Percentiles rank a stretch among this genome's conserved stretches.
phyloP scores from a whole-genome alignment of 2,797 vertebrate species.

The Xenops minutus region DNA sequence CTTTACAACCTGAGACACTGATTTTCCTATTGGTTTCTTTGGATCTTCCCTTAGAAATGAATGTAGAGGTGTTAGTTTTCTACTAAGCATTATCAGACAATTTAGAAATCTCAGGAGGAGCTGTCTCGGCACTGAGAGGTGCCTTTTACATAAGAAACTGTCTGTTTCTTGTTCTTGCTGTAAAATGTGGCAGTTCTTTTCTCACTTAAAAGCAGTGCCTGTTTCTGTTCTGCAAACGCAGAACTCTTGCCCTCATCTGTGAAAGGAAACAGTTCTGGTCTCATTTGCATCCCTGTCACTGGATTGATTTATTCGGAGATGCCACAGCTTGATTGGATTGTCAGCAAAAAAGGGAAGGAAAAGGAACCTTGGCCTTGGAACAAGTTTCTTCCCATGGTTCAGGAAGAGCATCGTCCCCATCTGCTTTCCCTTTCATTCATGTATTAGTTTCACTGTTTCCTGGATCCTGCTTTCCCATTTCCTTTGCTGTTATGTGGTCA shows the following conservation, averaged over 20 bases:
- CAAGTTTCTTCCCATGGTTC: slow-evolving; percentile 46
- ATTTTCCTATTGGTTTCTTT: not conserved
- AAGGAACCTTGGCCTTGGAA: slow-evolving; percentile 27
- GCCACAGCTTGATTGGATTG: not conserved
- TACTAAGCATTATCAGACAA: not conserved
- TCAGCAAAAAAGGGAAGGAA: not conserved
- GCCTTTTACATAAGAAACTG: not conserved
- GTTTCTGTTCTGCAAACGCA: not conserved
- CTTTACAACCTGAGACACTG: not conserved
- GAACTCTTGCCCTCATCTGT: not conserved
- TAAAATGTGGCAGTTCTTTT: not conserved
- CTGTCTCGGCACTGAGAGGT: no score
- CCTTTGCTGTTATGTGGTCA: slow-evolving; percentile 14
- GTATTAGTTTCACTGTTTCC: slow-evolving; percentile 26
- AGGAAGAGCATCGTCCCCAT: slow-evolving; percentile 38
- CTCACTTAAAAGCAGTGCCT: not conserved
- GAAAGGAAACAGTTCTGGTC: not conserved
- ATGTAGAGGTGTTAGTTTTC: not conserved
- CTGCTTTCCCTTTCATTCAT: slow-evolving; percentile 23
- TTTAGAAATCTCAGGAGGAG: not conserved
- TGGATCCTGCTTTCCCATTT: slow-evolving; percentile 46
- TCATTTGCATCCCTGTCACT: not conserved
- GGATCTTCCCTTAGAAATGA: not conserved
- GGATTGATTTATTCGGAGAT: not conserved
- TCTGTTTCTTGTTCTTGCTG: not conserved